These are phyloP conservation scores for Doryteuthis pealeii DNA, from an alignment of 1,140 invertebrate genomes.

Conservation along the genomic window DNA sequence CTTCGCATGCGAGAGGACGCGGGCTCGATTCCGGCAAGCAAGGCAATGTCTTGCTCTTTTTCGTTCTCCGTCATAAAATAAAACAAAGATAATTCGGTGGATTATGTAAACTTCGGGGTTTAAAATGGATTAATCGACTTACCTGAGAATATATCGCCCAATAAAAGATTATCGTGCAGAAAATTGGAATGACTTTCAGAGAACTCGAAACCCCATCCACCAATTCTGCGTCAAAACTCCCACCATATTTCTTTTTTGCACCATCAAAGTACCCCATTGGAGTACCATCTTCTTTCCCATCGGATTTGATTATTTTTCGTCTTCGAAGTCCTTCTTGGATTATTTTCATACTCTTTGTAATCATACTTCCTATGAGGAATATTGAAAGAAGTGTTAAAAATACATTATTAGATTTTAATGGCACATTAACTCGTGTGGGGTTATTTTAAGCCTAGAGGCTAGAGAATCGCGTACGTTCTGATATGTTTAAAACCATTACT, in stretches of 20 bases:
- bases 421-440: too few relatives aligned
- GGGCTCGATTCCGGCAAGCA: too few relatives aligned
- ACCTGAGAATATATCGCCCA: slow-evolving; percentile 64
- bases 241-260: slow-evolving; percentile 60
- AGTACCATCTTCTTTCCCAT: slow-evolving; percentile 18
- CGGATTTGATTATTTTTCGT: slow-evolving; percentile 14
- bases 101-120: too few relatives aligned
- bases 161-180: slow-evolving; percentile 61
- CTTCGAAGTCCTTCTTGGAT: slow-evolving; percentile 41
- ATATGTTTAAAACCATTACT: too few relatives aligned
- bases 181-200: slow-evolving; percentile 58
- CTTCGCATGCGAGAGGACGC: too few relatives aligned
- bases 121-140: too few relatives aligned
- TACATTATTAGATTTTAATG: too few relatives aligned
- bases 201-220: slow-evolving; percentile 62
- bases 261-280: slow-evolving; percentile 50
- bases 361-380: slow-evolving; percentile 51
- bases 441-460: too few relatives aligned
- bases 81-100: too few relatives aligned
- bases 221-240: slow-evolving; percentile 58
- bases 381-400: neutral
- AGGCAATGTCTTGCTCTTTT: too few relatives aligned
- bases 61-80: too few relatives aligned
- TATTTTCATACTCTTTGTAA: slow-evolving; percentile 52
- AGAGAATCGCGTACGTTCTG: too few relatives aligned